Evolutionary conservation across 2,113 vertebrate genomes (phyloP).

Genomic region (Tinamus guttatus): DNA sequence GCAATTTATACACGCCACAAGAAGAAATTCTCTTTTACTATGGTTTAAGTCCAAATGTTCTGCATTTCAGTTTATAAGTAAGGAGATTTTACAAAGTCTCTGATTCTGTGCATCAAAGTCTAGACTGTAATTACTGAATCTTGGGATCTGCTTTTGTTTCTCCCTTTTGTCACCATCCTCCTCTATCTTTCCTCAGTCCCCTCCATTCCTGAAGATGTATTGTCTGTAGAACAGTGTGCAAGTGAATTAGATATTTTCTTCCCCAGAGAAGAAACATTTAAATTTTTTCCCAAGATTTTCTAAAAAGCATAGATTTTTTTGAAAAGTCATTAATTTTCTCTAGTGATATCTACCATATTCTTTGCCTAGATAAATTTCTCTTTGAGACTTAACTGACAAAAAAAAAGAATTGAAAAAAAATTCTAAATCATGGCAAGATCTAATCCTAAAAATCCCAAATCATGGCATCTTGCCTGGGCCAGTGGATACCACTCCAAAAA

Average conservation of each 20-base stretch:
- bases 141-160: constrained; percentile 1
- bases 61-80: constrained; percentile 51
- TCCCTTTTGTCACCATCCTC: neutral
- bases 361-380: neutral
- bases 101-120: neutral
- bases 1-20: constrained; percentile 28
- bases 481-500: neutral
- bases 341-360: neutral
- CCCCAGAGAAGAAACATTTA: no score
- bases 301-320: neutral
- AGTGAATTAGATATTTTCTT: neutral
- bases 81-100: constrained; percentile 28
- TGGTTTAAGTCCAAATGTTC: constrained; percentile 32
- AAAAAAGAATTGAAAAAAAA: no score
- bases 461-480: neutral
- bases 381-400: neutral
- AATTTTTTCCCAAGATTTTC: neutral
- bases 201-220: neutral
- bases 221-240: neutral
- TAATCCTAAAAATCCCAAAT: no score
- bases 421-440: neutral
- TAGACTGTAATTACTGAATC: neutral
- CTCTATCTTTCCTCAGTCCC: accelerated
- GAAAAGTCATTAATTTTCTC: neutral
- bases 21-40: constrained; percentile 59